These are phyloP conservation scores for Hemichromis elongatus DNA, from an alignment of 2,113 vertebrate genomes.

Conservation along the genomic window DNA sequence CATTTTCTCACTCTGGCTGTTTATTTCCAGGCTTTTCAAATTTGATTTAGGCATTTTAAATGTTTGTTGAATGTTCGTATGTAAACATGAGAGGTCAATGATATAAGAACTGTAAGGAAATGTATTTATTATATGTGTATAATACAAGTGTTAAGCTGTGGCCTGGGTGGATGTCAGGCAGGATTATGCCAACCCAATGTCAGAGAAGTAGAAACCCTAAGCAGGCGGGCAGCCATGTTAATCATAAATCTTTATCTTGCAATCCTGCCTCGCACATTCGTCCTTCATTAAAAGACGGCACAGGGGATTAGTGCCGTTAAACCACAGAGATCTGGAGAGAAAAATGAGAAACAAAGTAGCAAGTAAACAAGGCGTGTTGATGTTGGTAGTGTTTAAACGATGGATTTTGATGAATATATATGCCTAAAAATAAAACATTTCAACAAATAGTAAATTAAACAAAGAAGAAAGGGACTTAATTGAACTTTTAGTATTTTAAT, in stretches of 20 bases:
- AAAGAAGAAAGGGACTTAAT: neutral
- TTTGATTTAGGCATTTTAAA: neutral
- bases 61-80: neutral
- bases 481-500: conserved; percentile 33
- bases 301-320: conserved; percentile 68
- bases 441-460: neutral
- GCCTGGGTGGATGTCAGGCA: conserved; percentile 7
- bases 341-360: conserved; percentile 26
- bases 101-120: neutral
- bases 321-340: conserved; percentile 15
- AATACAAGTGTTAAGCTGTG: neutral
- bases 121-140: neutral
- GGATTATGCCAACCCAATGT: conserved; percentile 62
- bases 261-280: conserved; percentile 60
- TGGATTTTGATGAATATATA: neutral
- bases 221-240: conserved; percentile 61
- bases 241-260: conserved; percentile 75
- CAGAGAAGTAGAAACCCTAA: conserved; percentile 44
- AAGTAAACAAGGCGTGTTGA: conserved; percentile 17
- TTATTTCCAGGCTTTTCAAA: neutral
- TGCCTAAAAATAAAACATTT: neutral
- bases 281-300: conserved; percentile 60
- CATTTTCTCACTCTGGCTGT: neutral
- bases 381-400: neutral
- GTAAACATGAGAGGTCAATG: neutral